A percentile compares a stretch with the other conserved stretches of the same genome.
These are phyloP conservation scores for Lathamus discolor DNA, from an alignment of 2,113 vertebrate genomes.

Conservation along the genomic window DNA sequence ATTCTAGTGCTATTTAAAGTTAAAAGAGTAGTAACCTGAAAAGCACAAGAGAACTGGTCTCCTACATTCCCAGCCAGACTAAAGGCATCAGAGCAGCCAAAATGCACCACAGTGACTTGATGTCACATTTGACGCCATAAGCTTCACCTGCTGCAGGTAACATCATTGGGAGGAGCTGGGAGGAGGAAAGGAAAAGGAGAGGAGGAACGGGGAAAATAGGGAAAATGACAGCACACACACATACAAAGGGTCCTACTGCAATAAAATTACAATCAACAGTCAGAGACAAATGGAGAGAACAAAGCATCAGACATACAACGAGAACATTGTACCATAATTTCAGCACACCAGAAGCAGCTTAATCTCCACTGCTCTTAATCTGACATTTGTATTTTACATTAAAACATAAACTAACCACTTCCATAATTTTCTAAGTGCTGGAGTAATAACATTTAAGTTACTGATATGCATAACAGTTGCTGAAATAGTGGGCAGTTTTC, in stretches of 20 bases:
- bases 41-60: background rate
- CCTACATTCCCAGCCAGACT: background rate
- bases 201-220: background rate
- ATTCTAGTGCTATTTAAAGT: background rate
- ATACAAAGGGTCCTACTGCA: background rate
- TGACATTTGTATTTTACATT: background rate
- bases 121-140: background rate
- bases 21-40: background rate
- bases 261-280: background rate
- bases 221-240: background rate
- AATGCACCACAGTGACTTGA: background rate
- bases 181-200: background rate
- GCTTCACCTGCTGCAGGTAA: background rate
- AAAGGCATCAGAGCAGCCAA: background rate
- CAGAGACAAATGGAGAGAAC: background rate
- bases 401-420: background rate
- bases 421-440: background rate
- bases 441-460: background rate
- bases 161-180: background rate
- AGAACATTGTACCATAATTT: background rate
- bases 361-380: background rate
- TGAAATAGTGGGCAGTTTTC: background rate
- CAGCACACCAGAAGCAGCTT: background rate
- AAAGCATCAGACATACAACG: background rate
- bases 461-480: background rate